These are phyloP conservation scores for Cheilosia variabilis DNA, from an alignment of 2,888 invertebrate species.

Conservation along the genomic window DNA sequence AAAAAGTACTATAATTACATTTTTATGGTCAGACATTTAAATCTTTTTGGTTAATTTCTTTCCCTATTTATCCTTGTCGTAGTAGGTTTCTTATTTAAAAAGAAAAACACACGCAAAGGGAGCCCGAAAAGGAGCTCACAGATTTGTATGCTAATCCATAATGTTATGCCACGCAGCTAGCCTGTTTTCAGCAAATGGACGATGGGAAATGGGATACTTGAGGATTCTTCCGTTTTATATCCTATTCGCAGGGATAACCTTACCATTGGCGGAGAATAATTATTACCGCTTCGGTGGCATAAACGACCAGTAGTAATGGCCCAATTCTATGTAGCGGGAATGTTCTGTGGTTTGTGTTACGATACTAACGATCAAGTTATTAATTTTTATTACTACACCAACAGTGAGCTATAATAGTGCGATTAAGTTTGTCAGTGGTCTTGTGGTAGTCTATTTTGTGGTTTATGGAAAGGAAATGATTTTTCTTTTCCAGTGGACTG, in stretches of 20 bases:
- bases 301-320: constrained; percentile 23
- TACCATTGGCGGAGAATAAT: constrained; percentile 10
- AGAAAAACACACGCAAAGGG: neutral
- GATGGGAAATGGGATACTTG: constrained; percentile 28
- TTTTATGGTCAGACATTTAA: constrained; percentile 57
- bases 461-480: constrained; percentile 1
- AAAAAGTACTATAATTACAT: constrained; percentile 32
- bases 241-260: constrained; percentile 34
- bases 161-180: constrained; percentile 25
- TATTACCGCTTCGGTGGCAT: constrained; percentile 29
- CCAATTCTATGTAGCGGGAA: constrained; percentile 4
- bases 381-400: constrained; percentile 67
- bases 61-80: constrained; percentile 8
- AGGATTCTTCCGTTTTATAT: constrained; percentile 21
- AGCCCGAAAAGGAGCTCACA: constrained; percentile 38
- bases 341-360: constrained; percentile 47
- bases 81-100: neutral
- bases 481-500: neutral
- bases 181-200: constrained; percentile 14
- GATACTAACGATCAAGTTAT: constrained; percentile 67
- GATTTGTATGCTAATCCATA: constrained; percentile 68
- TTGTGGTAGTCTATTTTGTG: constrained; percentile 19
- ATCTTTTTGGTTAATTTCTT: constrained; percentile 48
- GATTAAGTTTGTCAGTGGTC: constrained; percentile 64
- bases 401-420: constrained; percentile 53